Conservation (phyloP, 1,140 invertebrate genomes). For the Mamestra configurata region DNA sequence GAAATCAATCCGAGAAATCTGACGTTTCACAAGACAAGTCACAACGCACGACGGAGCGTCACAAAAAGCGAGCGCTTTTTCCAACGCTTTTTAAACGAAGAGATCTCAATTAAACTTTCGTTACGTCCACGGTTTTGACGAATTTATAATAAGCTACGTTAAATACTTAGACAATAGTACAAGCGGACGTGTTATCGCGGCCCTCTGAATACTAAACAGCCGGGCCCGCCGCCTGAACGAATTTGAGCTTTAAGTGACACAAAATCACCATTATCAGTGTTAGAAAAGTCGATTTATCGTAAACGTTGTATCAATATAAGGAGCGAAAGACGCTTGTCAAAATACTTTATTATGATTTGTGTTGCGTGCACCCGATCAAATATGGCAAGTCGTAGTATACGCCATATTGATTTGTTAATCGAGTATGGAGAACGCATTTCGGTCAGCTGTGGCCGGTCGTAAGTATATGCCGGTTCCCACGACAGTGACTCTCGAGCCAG, state of each 20-base stretch:
- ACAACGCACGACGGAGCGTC: conserved; percentile 53
- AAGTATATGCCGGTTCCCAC: conserved; percentile 87
- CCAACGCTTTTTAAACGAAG: conserved; percentile 41
- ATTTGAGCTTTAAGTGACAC: conserved; percentile 63
- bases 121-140: conserved; percentile 75
- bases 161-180: conserved; percentile 73
- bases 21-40: conserved; percentile 74
- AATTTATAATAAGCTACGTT: conserved; percentile 80
- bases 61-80: conserved; percentile 59
- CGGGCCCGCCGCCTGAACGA: conserved; percentile 56
- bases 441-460: conserved; percentile 83
- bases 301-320: conserved; percentile 60
- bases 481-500: conserved; percentile 86
- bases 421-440: conserved; percentile 88
- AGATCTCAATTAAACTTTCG: conserved; percentile 72
- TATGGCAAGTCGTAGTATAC: conserved; percentile 77
- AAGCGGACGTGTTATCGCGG: conserved; percentile 77
- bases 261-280: conserved; percentile 54
- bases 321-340: conserved; percentile 68
- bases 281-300: conserved; percentile 55
- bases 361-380: conserved; percentile 68
- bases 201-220: conserved; percentile 77
- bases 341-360: conserved; percentile 72
- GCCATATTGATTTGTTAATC: conserved; percentile 88
- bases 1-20: conserved; percentile 85